Percentiles rank a stretch among this genome's conserved stretches.
Evolutionary conservation across 2,113 vertebrate genomes (phyloP).

Genomic region (Tragulus kanchil): DNA sequence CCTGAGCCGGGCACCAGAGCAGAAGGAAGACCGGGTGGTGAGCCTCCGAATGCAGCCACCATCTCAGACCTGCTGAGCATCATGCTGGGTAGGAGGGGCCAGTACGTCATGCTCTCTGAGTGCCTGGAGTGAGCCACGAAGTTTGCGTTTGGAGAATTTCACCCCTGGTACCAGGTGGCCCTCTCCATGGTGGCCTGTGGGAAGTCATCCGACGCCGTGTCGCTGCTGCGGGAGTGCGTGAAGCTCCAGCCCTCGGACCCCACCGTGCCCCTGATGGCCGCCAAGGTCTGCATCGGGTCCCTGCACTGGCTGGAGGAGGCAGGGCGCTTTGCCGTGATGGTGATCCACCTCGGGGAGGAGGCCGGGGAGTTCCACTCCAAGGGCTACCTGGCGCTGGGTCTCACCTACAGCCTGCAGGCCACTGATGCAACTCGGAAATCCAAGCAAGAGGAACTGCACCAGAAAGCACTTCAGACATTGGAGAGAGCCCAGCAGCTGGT

Average conservation of each 20-base stretch:
- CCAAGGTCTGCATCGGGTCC: too few relatives aligned
- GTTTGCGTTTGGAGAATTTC: slow-evolving; percentile 98
- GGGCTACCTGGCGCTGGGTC: slow-evolving; percentile 94
- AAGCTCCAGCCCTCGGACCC: too few relatives aligned
- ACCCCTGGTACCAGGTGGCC: slow-evolving; percentile 98
- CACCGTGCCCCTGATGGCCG: too few relatives aligned
- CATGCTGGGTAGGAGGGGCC: slow-evolving; percentile 97
- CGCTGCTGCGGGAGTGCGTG: too few relatives aligned
- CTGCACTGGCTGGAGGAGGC: slow-evolving; percentile 91
- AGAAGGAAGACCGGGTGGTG: slow-evolving; percentile 91
- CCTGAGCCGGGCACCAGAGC: slow-evolving; percentile 96
- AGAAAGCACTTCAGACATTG: slow-evolving; percentile 88
- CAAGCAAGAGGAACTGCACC: slow-evolving; percentile 89
- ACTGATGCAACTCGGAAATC: slow-evolving; percentile 91
- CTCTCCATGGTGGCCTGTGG: slow-evolving; percentile 97
- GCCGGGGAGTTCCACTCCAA: slow-evolving; percentile 94
- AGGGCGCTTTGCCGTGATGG: slow-evolving; percentile 91
- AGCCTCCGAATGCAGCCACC: slow-evolving; percentile 94
- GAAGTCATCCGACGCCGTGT: slow-evolving; percentile 84
- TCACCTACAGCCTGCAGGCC: slow-evolving; percentile 96
- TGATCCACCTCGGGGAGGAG: slow-evolving; percentile 92
- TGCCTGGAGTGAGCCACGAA: slow-evolving; percentile 99
- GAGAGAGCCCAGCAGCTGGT: slow-evolving; percentile 93
- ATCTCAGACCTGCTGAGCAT: slow-evolving; percentile 98
- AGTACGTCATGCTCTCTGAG: slow-evolving; percentile 98